A percentile compares a stretch with the other conserved stretches of the same genome.
These are phyloP conservation scores for Scaptomyza caliginosa DNA, from an alignment of 2,888 invertebrate species.

Conservation along the genomic window DNA sequence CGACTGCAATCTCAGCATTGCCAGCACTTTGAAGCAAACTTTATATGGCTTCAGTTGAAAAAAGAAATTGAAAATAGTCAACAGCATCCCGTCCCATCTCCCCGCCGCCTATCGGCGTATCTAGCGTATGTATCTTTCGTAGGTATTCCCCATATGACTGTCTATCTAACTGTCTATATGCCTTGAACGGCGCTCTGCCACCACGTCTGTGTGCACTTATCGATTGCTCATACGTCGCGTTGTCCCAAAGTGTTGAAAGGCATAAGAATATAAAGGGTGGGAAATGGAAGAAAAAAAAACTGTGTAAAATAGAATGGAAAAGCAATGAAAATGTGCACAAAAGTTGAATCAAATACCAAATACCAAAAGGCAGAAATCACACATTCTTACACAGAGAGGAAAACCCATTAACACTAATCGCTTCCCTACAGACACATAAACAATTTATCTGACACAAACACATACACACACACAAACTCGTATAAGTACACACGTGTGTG, in stretches of 20 bases:
- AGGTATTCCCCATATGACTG: conserved; percentile 68
- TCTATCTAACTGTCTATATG: conserved; percentile 63
- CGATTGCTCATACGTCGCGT: conserved; percentile 72
- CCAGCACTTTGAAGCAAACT: conserved; percentile 66
- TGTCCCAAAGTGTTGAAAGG: conserved; percentile 63
- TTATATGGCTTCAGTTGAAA: conserved; percentile 65
- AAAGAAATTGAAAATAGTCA: conserved; percentile 73
- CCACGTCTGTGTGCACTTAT: conserved; percentile 65
- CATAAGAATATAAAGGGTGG: conserved; percentile 8
- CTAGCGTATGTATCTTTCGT: conserved; percentile 32
- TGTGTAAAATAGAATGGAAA: conserved; percentile 38
- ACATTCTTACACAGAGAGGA: conserved; percentile 65
- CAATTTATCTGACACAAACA: conserved; percentile 76
- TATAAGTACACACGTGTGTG: conserved; percentile 36
- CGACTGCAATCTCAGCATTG: conserved; percentile 74
- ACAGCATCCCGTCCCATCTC: background rate
- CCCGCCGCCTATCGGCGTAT: background rate
- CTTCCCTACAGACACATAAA: conserved; percentile 81
- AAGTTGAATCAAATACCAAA: conserved; percentile 70
- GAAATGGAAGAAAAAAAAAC: conserved; percentile 2
- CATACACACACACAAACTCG: conserved; percentile 37
- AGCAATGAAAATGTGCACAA: conserved; percentile 66
- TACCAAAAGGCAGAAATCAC: conserved; percentile 69
- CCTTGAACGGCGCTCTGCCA: conserved; percentile 28
- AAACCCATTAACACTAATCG: conserved; percentile 81